Conservation (phyloP, 2,113 vertebrate genomes). For the Epinephelus fuscoguttatus region DNA sequence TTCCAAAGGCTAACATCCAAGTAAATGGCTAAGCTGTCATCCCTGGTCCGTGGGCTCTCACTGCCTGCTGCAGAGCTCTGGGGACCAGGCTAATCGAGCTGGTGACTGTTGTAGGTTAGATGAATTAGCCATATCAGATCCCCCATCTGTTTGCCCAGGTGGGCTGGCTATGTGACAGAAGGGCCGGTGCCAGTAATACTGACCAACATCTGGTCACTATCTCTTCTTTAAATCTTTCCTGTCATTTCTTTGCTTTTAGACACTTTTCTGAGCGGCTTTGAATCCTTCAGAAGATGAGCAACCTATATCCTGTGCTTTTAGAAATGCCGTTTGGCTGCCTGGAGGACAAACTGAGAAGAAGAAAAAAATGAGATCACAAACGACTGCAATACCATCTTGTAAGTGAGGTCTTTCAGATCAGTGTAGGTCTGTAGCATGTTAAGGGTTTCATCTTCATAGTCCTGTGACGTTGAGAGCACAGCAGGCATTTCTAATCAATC, state of each 20-base stretch:
- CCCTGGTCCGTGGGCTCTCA: conserved; percentile 29
- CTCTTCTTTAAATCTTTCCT: conserved; percentile 33
- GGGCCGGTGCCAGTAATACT: conserved; percentile 31
- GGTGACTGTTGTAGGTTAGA: conserved; percentile 63
- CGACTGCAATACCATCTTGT: background rate
- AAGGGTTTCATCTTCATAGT: conserved; percentile 33
- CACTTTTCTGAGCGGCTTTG: background rate
- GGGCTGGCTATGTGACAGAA: conserved; percentile 64
- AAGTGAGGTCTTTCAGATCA: conserved; percentile 40
- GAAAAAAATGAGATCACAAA: conserved; percentile 31
- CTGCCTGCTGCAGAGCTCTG: conserved; percentile 28
- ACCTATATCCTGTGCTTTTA: conserved; percentile 4
- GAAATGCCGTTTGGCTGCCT: background rate
- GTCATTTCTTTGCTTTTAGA: conserved; percentile 24
- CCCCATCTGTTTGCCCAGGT: conserved; percentile 81
- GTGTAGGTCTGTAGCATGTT: conserved; percentile 26
- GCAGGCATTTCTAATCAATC: conserved; percentile 42
- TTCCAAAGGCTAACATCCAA: conserved; percentile 32
- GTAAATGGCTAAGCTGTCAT: conserved; percentile 28
- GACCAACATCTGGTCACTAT: conserved; percentile 59
- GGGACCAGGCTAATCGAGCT: conserved; percentile 71
- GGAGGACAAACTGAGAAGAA: conserved; percentile 18
- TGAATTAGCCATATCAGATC: conserved; percentile 77
- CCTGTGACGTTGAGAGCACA: conserved; percentile 27
- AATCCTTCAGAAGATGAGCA: conserved; percentile 4